Percentiles rank a stretch among this genome's conserved stretches.
These are phyloP conservation scores for Corythornis madagascariensis DNA, from an alignment of 2,113 vertebrate genomes.

Conservation along the genomic window DNA sequence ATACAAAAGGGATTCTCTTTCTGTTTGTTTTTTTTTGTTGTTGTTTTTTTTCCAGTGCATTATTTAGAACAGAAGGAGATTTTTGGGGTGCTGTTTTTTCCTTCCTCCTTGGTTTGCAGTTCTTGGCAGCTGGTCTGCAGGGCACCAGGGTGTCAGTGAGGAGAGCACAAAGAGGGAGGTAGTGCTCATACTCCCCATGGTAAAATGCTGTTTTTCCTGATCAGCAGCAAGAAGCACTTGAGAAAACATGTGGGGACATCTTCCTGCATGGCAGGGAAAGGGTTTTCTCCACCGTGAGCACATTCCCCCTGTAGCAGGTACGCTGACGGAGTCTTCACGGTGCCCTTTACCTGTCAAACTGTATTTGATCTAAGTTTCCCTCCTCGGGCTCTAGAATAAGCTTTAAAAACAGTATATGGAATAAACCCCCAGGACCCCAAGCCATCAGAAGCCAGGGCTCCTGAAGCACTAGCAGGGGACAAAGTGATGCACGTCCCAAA, in stretches of 20 bases:
- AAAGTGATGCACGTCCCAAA: background rate
- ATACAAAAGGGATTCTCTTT: too few relatives aligned
- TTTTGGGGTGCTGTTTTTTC: too few relatives aligned
- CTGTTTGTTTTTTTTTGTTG: too few relatives aligned
- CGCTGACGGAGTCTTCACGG: background rate
- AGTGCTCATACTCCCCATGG: background rate
- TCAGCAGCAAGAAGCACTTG: background rate
- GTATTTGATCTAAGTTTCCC: conserved; percentile 45
- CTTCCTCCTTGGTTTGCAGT: background rate
- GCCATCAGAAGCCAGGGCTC: conserved; percentile 6
- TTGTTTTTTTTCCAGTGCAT: too few relatives aligned
- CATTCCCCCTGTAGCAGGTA: conserved; percentile 29
- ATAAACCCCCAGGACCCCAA: background rate
- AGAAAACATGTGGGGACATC: background rate
- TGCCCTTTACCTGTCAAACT: conserved; percentile 67
- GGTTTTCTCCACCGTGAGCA: background rate
- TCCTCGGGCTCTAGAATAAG: conserved; percentile 1
- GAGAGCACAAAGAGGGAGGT: background rate
- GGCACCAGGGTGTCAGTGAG: fast-evolving
- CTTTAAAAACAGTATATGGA: conserved; percentile 36
- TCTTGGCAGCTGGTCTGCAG: background rate
- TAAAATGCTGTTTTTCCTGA: fast-evolving
- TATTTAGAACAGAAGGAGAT: too few relatives aligned
- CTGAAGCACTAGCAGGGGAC: conserved; percentile 27
- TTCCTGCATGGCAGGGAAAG: conserved; percentile 11